Evolutionary conservation across 2,797 vertebrate species (phyloP).

Genomic region (Cynodonichthys magdalenae): DNA sequence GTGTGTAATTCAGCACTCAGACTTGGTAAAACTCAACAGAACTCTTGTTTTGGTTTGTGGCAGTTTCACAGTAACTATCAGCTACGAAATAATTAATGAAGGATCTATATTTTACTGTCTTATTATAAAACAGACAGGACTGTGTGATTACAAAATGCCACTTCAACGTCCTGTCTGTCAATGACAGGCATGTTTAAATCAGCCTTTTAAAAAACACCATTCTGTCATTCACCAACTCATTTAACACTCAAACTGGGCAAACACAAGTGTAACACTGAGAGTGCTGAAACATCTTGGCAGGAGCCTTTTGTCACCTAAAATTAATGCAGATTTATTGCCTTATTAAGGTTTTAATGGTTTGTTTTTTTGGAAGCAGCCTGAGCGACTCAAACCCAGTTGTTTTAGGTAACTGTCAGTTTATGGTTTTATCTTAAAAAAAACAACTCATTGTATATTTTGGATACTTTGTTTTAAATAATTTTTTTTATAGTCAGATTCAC

Average conservation of each 20-base stretch:
- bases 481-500: too few relatives aligned
- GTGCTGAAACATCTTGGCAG: conserved; percentile 7
- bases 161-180: not conserved
- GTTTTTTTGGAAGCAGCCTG: not conserved
- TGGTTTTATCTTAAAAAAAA: too few relatives aligned
- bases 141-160: not conserved
- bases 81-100: too few relatives aligned
- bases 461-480: too few relatives aligned
- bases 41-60: conserved; percentile 1
- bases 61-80: not conserved
- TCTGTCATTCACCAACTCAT: conserved; percentile 22
- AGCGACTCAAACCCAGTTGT: too few relatives aligned
- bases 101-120: too few relatives aligned
- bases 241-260: conserved; percentile 15
- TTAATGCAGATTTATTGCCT: not conserved
- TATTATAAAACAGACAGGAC: too few relatives aligned
- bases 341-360: not conserved
- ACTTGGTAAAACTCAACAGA: conserved; percentile 5
- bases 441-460: too few relatives aligned
- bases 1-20: conserved; percentile 1
- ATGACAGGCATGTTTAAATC: conserved; percentile 24
- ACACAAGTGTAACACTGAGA: conserved; percentile 8
- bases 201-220: conserved; percentile 22
- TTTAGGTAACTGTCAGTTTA: too few relatives aligned
- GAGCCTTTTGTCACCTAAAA: conserved; percentile 1